Conservation (phyloP, 2,888 invertebrate genomes). For the Andrena bucephala region DNA sequence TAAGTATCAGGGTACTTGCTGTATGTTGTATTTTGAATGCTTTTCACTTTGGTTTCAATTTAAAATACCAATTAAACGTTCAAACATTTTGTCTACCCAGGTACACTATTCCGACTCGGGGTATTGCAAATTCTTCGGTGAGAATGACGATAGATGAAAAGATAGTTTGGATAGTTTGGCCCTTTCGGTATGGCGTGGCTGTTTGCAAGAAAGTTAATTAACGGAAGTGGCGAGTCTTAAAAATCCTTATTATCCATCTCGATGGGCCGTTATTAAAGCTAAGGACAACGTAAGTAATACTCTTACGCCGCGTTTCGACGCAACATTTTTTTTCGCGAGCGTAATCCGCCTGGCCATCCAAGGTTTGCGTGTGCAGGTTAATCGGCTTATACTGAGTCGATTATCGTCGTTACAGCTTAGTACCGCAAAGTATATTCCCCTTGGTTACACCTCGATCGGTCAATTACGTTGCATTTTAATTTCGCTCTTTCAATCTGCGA, state of each 20-base stretch:
- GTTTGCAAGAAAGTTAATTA: slow-evolving; percentile 43
- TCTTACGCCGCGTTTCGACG: slow-evolving; percentile 26
- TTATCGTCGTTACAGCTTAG: slow-evolving; percentile 63
- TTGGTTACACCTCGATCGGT: slow-evolving; percentile 56
- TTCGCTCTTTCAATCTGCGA: slow-evolving; percentile 29
- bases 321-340: slow-evolving; percentile 26
- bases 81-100: not conserved
- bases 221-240: slow-evolving; percentile 18
- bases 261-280: slow-evolving; percentile 38
- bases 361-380: slow-evolving; percentile 52
- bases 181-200: not conserved
- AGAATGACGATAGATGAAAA: too few relatives aligned
- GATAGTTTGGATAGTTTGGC: not conserved
- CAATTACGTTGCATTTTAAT: slow-evolving; percentile 72
- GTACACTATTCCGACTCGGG: not conserved
- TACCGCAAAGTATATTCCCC: slow-evolving; percentile 54
- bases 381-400: slow-evolving; percentile 67
- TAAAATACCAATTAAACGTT: not conserved
- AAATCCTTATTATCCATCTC: slow-evolving; percentile 39
- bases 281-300: slow-evolving; percentile 48
- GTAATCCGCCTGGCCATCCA: slow-evolving; percentile 36
- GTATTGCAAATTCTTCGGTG: not conserved
- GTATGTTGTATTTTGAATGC: too few relatives aligned
- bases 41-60: too few relatives aligned
- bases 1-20: too few relatives aligned